Evolutionary conservation across 2,797 vertebrate genomes (phyloP), one percentile per base, ranked within the genome.

Genomic region (Phyllotis vaccarum): DNA sequence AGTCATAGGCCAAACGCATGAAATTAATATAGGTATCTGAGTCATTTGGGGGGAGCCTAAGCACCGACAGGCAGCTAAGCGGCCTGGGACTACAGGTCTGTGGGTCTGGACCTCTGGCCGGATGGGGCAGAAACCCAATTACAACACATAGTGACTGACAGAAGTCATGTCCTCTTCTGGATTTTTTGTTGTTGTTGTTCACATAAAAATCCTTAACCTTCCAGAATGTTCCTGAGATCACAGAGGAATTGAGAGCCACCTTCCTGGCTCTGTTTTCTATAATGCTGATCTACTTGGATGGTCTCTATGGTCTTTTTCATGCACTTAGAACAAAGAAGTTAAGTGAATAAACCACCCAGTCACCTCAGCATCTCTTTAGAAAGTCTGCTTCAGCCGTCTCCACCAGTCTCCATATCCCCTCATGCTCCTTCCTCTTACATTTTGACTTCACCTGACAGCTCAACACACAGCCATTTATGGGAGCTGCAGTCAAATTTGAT

Each of bases 201-300:
- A 10, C 12, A 86, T 56, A 3, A 17, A 87, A 43, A 31, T 87
- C 68, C 4, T 89, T 75, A 75, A 75, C 43, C 86, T 43, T 46
- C 29, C 56, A 75, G 56, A 31, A n/a, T 52, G 31, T 49, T 64
- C 29, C n/a, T 27, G 1, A 66, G 62, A n/a, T 8, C 8, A 0
- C 0, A 29, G 49, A 52, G 27, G 4, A 12, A 24, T 34, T 1
- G 34, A 16, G 3, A 5, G 0, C 12, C 11, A 3, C 31, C 31
- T 52, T 56, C 54, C 52, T 27, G 6, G 31, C 21, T 9, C 3
- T 27, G 0, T 0, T 54, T 12, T 10, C 5, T 12, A 4, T 1
- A 9, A 1, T 3, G 0, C 10, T 0, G 0, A 34, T 21, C 19
- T 2, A 3, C 43, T 64, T 10, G 0, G 3, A 0, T 21, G 0